A percentile compares a stretch with the other conserved stretches of the same genome.
These are phyloP conservation scores for Lordiphosa andalusiaca DNA, from an alignment of 2,888 invertebrate genomes.

Conservation along the genomic window DNA sequence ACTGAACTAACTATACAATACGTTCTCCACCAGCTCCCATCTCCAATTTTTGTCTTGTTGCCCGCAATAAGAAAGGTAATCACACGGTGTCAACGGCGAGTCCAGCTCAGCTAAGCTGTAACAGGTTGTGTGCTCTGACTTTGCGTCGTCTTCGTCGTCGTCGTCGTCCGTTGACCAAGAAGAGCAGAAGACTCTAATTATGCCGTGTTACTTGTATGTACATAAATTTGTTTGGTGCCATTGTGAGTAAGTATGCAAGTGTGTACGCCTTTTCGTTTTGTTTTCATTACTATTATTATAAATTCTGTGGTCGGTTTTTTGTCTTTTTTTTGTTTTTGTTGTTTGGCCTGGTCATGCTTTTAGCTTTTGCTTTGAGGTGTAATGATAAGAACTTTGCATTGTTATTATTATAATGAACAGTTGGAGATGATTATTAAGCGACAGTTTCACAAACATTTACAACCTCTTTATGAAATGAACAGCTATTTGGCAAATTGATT, in stretches of 20 bases:
- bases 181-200: no score
- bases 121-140: constrained; percentile 47
- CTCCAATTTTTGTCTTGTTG: constrained; percentile 17
- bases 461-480: constrained; percentile 3
- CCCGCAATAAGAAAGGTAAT: constrained; percentile 63
- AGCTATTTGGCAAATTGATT: constrained; percentile 28
- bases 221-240: constrained; percentile 5
- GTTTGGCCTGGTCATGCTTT: constrained; percentile 52
- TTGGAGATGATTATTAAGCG: neutral
- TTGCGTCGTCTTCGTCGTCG: no score
- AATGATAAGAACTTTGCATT: constrained; percentile 4
- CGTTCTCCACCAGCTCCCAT: constrained; percentile 31
- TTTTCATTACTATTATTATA: constrained; percentile 57
- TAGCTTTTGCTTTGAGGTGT: constrained; percentile 6
- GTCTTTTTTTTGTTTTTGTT: constrained; percentile 16
- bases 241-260: constrained; percentile 15
- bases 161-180: constrained; percentile 35
- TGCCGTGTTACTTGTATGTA: constrained; percentile 1
- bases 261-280: constrained; percentile 46
- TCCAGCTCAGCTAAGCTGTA: constrained; percentile 37
- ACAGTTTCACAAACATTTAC: constrained; percentile 2
- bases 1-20: neutral
- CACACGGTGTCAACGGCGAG: constrained; percentile 62
- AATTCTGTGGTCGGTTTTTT: constrained; percentile 23
- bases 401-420: no score